Evolutionary conservation across 2,888 invertebrate species (phyloP).

Genomic region (Hydrotaea cyrtoneurina): DNA sequence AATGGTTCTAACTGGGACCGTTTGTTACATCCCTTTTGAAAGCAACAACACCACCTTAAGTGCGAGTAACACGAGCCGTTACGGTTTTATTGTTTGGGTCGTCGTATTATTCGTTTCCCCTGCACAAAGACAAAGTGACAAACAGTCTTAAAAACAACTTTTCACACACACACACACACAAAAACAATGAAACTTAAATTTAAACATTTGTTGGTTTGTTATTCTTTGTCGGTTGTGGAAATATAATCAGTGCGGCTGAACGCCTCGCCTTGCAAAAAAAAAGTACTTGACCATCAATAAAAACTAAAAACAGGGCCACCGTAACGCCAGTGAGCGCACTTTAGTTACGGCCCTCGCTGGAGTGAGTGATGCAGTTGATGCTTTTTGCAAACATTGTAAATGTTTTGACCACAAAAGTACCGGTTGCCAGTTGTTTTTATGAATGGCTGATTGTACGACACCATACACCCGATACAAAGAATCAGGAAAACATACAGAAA

Average conservation of each 20-base stretch:
- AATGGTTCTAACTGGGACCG: background rate
- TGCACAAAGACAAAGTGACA: conserved; percentile 43
- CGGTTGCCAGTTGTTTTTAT: conserved; percentile 50
- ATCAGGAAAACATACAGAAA: background rate
- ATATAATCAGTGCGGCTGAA: conserved; percentile 53
- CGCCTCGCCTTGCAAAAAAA: conserved; percentile 19
- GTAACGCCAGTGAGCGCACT: background rate
- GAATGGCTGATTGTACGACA: conserved; percentile 33
- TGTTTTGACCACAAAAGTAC: conserved; percentile 66
- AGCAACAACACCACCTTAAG: conserved; percentile 53
- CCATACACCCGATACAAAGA: background rate
- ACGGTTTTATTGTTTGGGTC: conserved; percentile 41
- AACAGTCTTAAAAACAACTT: conserved; percentile 5
- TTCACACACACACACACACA: conserved; percentile 9
- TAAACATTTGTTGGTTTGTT: background rate
- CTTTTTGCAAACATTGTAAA: conserved; percentile 57
- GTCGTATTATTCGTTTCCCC: conserved; percentile 58
- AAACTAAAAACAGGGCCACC: background rate
- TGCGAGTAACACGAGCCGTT: conserved; percentile 76
- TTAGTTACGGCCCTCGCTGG: background rate
- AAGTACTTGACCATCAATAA: conserved; percentile 54
- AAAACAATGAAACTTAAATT: conserved; percentile 13
- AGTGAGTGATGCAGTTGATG: background rate
- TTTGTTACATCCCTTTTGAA: background rate
- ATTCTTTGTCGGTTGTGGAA: conserved; percentile 17